Evolutionary conservation across 2,888 invertebrate species (phyloP).

Genomic region (Drosophila fungiperda): DNA sequence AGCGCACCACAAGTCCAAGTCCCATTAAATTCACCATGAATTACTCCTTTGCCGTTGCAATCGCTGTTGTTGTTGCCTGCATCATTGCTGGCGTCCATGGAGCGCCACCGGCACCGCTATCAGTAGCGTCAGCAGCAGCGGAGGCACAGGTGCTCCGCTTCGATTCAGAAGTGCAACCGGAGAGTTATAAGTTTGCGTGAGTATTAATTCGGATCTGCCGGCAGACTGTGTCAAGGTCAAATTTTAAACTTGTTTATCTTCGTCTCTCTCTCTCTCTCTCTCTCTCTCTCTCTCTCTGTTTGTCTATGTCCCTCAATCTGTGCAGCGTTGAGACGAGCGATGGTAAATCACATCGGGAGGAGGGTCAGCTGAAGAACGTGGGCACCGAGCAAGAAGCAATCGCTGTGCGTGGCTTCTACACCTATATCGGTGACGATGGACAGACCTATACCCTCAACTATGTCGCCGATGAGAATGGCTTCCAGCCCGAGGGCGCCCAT

Average conservation of each 20-base stretch:
- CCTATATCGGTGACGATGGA: slow-evolving; percentile 87
- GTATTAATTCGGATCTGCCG: slow-evolving; percentile 38
- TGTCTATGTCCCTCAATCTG: slow-evolving; percentile 8
- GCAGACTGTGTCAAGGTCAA: slow-evolving; percentile 55
- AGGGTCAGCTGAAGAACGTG: slow-evolving; percentile 87
- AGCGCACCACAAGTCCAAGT: slow-evolving; percentile 49
- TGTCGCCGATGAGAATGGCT: slow-evolving; percentile 84
- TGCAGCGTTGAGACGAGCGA: slow-evolving; percentile 88
- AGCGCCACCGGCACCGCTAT: slow-evolving; percentile 72
- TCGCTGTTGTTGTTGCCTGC: slow-evolving; percentile 73
- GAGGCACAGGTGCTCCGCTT: slow-evolving; percentile 88
- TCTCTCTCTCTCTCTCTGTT: slow-evolving; percentile 2
- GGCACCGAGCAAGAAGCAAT: slow-evolving; percentile 88
- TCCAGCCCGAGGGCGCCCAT: slow-evolving; percentile 85
- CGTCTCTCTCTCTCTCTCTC: not conserved
- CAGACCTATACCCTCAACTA: slow-evolving; percentile 86
- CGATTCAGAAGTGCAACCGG: slow-evolving; percentile 86
- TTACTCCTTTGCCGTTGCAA: slow-evolving; percentile 46
- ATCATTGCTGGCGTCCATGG: slow-evolving; percentile 75
- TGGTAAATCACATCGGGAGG: slow-evolving; percentile 87
- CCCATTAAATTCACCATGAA: slow-evolving; percentile 69
- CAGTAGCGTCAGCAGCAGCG: slow-evolving; percentile 67
- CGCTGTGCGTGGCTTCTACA: slow-evolving; percentile 87
- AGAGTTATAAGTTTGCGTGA: slow-evolving; percentile 83
- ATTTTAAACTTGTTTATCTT: slow-evolving; percentile 41